Evolutionary conservation across 2,113 vertebrate species (phyloP), one percentile per base, ranked within the genome.

Genomic region (Crotalus helleri): DNA sequence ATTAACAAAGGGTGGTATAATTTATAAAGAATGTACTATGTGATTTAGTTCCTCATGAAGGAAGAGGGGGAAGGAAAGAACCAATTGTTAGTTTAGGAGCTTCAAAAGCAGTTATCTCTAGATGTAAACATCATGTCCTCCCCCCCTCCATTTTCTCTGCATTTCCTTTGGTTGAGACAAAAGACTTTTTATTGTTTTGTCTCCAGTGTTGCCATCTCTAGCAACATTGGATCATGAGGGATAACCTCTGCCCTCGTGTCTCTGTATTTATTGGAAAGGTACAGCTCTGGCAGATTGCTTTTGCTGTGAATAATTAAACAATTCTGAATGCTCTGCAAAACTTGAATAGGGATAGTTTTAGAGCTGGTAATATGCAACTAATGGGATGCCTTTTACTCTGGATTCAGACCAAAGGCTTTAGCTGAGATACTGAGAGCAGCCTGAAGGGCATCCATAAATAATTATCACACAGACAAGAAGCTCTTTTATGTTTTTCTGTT

Each of bases 231-330:
- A 94, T 95, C 95, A 95, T 46, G 74, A 81, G 74, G 58, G 92
- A 96, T 95, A 96, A 97, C 97, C 96, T 95, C 95, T 97, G 46
- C 95, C 95, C 91, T 94, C 91, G 87, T 94, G 92, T 93, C 85
- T 96, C 92, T 53, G 5, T 95, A 93, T 93, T 97, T 96, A 97
- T 96, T 96, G 96, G 93, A 95, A 96, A 95, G 94, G 88, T 39
- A 96, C 94, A 95, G 90, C 91, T 96, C 96, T 95, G 90, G 95
- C 95, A 97, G 96, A 95, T 96, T 97, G 94, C 95, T 97, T 97
- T 97, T 96, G 97, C 97, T 96, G 95, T 97, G 97, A 21, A 9
- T 97, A 97, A 98, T 98, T 97, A 97, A 97, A 96, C 95, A 96
- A 97, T 97, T 96, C 95, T 96, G 95, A 97, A 97, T 96, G 96